Evolutionary conservation across 2,888 invertebrate genomes (phyloP), one percentile per base, ranked within the genome.

Genomic region (Watsonalla binaria): DNA sequence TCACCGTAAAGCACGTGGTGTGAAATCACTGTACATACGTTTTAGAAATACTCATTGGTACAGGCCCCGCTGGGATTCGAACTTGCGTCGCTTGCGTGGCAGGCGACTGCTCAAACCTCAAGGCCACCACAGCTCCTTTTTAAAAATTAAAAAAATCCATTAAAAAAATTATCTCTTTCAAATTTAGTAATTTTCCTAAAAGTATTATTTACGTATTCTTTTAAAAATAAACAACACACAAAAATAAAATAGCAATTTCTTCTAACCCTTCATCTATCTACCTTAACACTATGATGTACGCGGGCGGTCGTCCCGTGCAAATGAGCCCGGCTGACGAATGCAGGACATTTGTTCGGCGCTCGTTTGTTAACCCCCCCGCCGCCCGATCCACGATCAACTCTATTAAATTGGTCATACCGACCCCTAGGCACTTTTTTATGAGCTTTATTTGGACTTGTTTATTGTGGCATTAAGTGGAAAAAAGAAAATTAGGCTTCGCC

Each of bases 271-370:
- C 15, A 49, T 46, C 47, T 53, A 45, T 50, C 47, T 58, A 56
- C 53, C 64, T 57, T 71, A 70, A 74, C 68, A 55, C 73, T 72
- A 65, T 64, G 64, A 73, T 60, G 61, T 58, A 64, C 63, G 63
- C 49, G 60, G 59, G 58, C 57, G 68, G 62, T 63, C 64, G 53
- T 63, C 66, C 73, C 68, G 70, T 76, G 75, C 78, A 78, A 81
- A 81, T 80, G 74, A 77, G 74, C 65, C 56, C 69, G 63, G 54
- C 66, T 80, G 82, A 82, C 74, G 75, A 74, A 83, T 82, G 74
- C 74, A 64, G 60, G 70, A 64, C 75, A 81, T 83, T 81, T 82
- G 76, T 83, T 77, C 70, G 60, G 61, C 59, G 63, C 70, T 74
- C 70, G 72, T 72, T 72, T 76, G 74, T 70, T 75, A 78, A 72